Evolutionary conservation across 30 jellyfish, hydroid and myxozoan species (phyloP).

Genomic region (Morbakka virulenta): DNA sequence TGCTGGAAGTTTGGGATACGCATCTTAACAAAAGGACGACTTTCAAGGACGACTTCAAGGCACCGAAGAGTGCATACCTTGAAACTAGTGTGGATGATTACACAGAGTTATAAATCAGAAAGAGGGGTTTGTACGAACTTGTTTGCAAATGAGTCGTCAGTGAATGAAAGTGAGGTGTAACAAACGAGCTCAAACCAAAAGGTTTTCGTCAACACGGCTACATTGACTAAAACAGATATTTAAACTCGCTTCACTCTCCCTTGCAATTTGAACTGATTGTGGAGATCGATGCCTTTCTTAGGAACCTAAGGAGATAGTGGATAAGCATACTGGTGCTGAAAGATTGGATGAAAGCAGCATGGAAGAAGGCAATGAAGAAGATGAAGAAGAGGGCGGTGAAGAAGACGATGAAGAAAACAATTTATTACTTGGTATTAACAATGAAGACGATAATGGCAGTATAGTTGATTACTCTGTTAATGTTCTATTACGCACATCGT

Average conservation of each 20-base stretch:
- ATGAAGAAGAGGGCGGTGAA: too few relatives aligned
- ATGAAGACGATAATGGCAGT: too few relatives aligned
- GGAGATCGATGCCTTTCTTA: not conserved
- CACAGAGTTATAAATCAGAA: not conserved
- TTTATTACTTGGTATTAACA: too few relatives aligned
- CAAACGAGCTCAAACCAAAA: not conserved
- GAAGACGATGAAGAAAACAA: too few relatives aligned
- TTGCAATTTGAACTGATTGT: not conserved
- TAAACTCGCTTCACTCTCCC: not conserved
- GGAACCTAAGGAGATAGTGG: too few relatives aligned
- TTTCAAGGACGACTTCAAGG: not conserved
- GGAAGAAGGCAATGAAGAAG: too few relatives aligned
- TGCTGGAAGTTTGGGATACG: not conserved
- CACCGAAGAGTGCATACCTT: not conserved
- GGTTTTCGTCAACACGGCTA: not conserved
- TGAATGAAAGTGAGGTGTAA: not conserved
- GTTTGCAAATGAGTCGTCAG: not conserved
- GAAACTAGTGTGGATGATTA: not conserved
- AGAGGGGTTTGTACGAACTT: not conserved
- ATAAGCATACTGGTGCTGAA: too few relatives aligned
- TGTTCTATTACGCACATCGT: too few relatives aligned
- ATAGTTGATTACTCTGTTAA: too few relatives aligned
- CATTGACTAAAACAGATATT: not conserved
- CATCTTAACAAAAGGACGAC: conserved; percentile 1
- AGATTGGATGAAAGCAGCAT: too few relatives aligned